These are phyloP conservation scores for Urophycis tenuis DNA, from an alignment of 2,797 vertebrate genomes.

Conservation along the genomic window DNA sequence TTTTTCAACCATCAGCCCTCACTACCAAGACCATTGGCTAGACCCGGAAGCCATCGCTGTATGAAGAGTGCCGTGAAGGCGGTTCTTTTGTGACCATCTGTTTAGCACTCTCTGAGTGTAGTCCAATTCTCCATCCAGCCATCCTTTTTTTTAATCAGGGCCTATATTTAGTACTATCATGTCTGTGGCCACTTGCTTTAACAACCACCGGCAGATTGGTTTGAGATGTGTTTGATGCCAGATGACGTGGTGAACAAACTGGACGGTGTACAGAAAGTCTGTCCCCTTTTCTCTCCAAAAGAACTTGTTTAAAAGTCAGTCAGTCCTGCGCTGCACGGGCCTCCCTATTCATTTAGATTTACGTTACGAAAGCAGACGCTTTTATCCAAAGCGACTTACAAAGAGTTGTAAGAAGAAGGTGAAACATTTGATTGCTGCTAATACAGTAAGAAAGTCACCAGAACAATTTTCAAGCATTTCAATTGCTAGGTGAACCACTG, in stretches of 20 bases:
- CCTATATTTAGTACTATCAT: too few relatives aligned
- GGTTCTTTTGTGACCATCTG: not conserved
- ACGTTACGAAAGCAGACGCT: too few relatives aligned
- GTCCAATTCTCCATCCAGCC: not conserved
- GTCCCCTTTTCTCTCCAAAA: not conserved
- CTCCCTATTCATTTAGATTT: too few relatives aligned
- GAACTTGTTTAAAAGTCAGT: not conserved
- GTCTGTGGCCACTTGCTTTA: too few relatives aligned
- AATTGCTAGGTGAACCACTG: too few relatives aligned
- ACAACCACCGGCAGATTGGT: too few relatives aligned
- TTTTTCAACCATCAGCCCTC: not conserved
- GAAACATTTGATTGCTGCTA: too few relatives aligned
- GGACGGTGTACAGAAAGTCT: not conserved
- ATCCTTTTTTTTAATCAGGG: not conserved
- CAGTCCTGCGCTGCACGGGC: too few relatives aligned
- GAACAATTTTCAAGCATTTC: too few relatives aligned
- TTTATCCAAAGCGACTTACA: too few relatives aligned
- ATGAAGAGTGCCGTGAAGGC: not conserved
- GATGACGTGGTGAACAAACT: not conserved
- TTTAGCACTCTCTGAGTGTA: not conserved
- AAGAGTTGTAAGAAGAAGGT: too few relatives aligned
- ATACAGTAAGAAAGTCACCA: too few relatives aligned
- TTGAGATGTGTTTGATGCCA: not conserved
- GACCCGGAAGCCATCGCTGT: not conserved
- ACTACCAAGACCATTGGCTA: not conserved